Base-by-base conservation (phyloP, 2,888 invertebrate species). In the Catocala fraxini region DNA sequence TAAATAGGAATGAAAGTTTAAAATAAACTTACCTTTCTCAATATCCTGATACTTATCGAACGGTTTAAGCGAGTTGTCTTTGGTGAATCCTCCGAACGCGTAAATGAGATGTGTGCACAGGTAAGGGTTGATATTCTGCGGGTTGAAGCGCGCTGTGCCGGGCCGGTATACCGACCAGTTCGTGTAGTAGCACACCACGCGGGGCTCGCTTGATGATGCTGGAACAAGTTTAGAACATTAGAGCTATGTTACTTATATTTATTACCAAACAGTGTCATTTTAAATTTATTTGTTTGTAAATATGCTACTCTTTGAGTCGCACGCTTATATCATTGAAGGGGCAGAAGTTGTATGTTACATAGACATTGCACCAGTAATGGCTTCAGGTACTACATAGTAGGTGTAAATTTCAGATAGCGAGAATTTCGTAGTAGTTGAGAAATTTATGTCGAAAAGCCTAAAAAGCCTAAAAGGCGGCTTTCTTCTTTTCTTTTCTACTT, bases 11-110 rank as follows among this genome's bases (percentile, higher is more conserved):
- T 25, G 25, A 25, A 25, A 25, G 25, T 25, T 25, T 12, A 53
- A 46, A 1, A 43, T 51, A 48, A 39, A 11, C 68, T 85, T 85
- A 98, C 98, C 98, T 96, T 98, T 98, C 85, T 98, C 98, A 83
- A 98, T 97, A 87, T 99, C 98, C 93, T 98, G 98, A 88, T 98
- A 98, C 86, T 98, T 98, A 92, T 99, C 98, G 86, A 98, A 98
- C 0, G 98, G 98, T 77, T 98, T 97, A 78, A 99, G 95, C 13
- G 97, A 96, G 89, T 98, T 98, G 85, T 98, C 98, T 89, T 98
- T 97, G 66, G 98, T 98, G 87, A 98, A 97, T 25, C 98, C 98
- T 56, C 98, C 98, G 87, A 98, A 98, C 6, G 98, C 98, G 90
- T 98, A 98, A 73, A 98, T 96, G 76, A 98, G 95, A 95, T 98